Evolutionary conservation across 2,888 invertebrate genomes (phyloP), one percentile per base, ranked within the genome.

Genomic region (Drosophila formosana): DNA sequence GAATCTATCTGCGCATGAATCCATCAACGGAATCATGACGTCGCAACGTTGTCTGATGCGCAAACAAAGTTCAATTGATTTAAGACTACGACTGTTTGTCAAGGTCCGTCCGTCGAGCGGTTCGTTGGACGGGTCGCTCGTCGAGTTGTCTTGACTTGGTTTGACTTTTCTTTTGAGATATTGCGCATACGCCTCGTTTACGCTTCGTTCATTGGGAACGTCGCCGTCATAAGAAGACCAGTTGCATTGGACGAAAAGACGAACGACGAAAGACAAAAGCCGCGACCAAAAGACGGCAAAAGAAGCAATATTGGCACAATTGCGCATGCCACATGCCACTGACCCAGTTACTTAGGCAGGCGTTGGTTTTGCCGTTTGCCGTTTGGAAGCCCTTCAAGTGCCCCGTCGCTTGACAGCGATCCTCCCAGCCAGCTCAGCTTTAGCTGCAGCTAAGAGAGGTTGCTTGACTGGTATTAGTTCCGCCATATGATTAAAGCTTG

Each of bases 401-500:
- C 57, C 34, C 25, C 65, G 30, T n/a, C 64, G 72, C 69, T 74
- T 78, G 80, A 75, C 82, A 78, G 75, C 71, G 88, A 83, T 83
- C 88, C 78, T 84, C 85, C 45, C 37, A 41, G 26, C 52, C 88
- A 73, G 82, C 82, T 47, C 37, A 41, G 26, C 52, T 52, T 57
- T 56, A 67, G 61, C 43, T 43, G 45, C 57, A 52, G 61, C 66
- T 55, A 53, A 60, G 47, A 26, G 45, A 52, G 39, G 30, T 45
- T 69, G 62, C 56, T 66, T 74, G 68, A 78, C 67, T 70, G 75
- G 60, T 53, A 66, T 74, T 75, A 75, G 87, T 88, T 89, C 81
- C 87, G 84, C 82, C 72, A 74, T 88, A 86, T 88, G 87, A 89
- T 74, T 88, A 75, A 81, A 74, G 78, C 72, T 69, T 68, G 60